Evolutionary conservation across 2,113 vertebrate genomes (phyloP), one percentile per base, ranked within the genome.

Genomic region (Myotis davidii): DNA sequence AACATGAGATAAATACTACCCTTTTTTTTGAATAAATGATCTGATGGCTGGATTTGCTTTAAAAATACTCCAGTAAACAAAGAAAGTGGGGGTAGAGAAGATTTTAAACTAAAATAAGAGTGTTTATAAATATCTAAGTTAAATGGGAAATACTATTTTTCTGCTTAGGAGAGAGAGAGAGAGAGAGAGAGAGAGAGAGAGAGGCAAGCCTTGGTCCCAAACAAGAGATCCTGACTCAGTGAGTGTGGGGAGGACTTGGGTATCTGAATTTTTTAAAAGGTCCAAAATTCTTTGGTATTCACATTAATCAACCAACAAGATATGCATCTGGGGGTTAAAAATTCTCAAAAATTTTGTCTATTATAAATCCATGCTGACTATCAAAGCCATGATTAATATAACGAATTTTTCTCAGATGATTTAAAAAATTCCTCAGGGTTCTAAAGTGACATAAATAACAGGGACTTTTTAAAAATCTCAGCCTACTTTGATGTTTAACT

Each of bases 371-470:
- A 88, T 39, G 87, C 34, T 86, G 48, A 90, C 54, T 90, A 59
- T 78, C 86, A 64, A 96, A 95, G 29, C 14, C 29, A 83, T 83
- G 18, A 69, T 85, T 65, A 89, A 91, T 74, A 64, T 27, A 79
- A 16, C n/a, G 50, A 34, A 6, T 45, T 87, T 86, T 79, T 83
- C 67, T 78, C 69, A 84, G 56, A 32, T 94, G 94, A 90, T 92
- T 90, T 82, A 76, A n/a, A 90, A 90, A 83, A 32, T 23, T 34
- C 54, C 54, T 87, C 42, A 79, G 56, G 27, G 23, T 94, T 90
- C 69, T 94, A 79, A 92, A 94, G 21, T 96, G 21, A 64, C 10
- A 90, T 64, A 52, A 94, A 64, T 79, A 95, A 84, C 64, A 87
- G 70, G 34, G 25, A 52, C 70, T 96, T 96, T 96, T 73, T 45